Conservation (phyloP, 2,888 invertebrate species). For the Crepidodera aurea region DNA sequence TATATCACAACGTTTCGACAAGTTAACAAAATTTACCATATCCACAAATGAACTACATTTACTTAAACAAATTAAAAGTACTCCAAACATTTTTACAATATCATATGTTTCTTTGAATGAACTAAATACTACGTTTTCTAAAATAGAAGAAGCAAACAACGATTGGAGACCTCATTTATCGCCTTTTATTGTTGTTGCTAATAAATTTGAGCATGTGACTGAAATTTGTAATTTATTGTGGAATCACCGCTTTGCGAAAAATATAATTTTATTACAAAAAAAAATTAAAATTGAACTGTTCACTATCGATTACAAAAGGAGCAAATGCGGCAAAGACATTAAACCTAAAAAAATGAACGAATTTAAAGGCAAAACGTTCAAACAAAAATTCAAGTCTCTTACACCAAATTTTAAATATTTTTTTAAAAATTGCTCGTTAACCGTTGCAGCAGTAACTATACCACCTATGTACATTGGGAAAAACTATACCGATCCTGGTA, state of each 20-base stretch:
- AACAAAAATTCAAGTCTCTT: neutral
- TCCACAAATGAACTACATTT: neutral
- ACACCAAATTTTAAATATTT: neutral
- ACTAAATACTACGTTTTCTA: neutral
- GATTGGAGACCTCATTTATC: neutral
- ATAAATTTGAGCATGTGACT: neutral
- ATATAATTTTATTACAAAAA: neutral
- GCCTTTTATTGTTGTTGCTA: neutral
- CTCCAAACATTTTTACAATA: neutral
- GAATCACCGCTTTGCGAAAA: neutral
- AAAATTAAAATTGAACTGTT: neutral
- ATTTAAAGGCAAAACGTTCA: neutral
- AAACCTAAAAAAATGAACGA: neutral
- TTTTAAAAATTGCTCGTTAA: neutral
- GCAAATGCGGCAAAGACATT: neutral
- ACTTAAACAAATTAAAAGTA: neutral
- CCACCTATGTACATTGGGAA: no score
- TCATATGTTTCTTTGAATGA: neutral
- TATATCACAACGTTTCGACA: no score
- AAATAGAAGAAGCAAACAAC: no score
- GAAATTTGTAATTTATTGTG: neutral
- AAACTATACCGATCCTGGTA: no score
- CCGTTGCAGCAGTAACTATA: neutral
- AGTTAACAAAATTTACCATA: no score
- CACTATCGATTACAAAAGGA: neutral